Base-by-base conservation (phyloP, 2,113 vertebrate genomes). In the Neoarius graeffei region DNA sequence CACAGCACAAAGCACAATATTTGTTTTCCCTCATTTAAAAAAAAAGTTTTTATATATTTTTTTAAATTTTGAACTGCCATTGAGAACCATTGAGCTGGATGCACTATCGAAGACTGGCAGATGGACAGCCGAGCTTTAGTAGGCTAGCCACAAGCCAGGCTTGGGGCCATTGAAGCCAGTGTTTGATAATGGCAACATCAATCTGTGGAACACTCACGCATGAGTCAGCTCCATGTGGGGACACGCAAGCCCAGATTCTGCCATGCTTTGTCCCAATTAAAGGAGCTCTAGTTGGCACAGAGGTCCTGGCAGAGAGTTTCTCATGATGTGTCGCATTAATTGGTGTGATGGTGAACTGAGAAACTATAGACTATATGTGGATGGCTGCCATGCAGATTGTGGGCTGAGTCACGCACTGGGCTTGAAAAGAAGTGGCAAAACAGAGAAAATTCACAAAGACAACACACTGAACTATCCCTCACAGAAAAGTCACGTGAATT, bases 161-260 rank as follows among this genome's bases (percentile, higher is more conserved):
- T 87, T 35, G 7, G 35, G 54, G 83, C 60, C 74, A 87, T 87
- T 92, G 88, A 92, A 92, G 91, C 91, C 77, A 76, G 87, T 89
- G 91, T 92, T 94, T 93, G 90, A 92, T 94, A 92, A 93, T 60
- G 92, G 92, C 91, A 91, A 91, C 91, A 92, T 94, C 92, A 91
- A 90, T 93, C 92, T 89, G 90, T 93, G 92, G 89, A 90, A 83
- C 90, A 74, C 91, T 89, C 91, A 86, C 80, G 91, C 94, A 91
- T 94, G 93, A 94, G 90, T 95, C 93, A 93, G 84, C 91, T 91
- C 73, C 94, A 92, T 92, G 92, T 91, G 87, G 91, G 54, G 71
- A 85, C 67, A 81, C 66, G 64, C 67, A 80, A 62, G 81, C 66
- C 80, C 48, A 73, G 73, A 64, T 89, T 87, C 69, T 35, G 54